phyloP scores from a whole-genome alignment of 2,113 vertebrate species.

The Taurulus bubalis region DNA sequence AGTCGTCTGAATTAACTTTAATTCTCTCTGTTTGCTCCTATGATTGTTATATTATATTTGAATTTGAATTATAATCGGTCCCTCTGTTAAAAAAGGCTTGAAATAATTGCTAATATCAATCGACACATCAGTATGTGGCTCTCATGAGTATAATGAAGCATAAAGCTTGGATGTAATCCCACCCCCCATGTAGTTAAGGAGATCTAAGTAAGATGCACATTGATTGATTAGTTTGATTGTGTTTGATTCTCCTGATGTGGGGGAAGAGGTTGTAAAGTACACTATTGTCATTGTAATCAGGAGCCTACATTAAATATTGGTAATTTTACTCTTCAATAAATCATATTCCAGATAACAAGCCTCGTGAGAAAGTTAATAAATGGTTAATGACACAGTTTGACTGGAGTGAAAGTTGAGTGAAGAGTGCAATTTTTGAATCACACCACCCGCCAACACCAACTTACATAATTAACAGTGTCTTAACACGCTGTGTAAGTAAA shows the following conservation, averaged over 20 bases:
- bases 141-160: neutral
- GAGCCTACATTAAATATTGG: neutral
- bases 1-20: neutral
- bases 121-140: neutral
- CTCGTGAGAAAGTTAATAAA: neutral
- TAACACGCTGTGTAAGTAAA: neutral
- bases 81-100: neutral
- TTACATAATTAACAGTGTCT: neutral
- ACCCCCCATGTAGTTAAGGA: neutral
- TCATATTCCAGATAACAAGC: neutral
- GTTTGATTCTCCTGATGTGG: neutral
- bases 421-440: neutral
- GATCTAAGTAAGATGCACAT: neutral
- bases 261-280: neutral
- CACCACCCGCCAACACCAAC: neutral
- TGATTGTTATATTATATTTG: neutral
- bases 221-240: neutral
- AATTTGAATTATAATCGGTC: neutral
- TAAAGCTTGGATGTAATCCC: neutral
- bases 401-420: neutral
- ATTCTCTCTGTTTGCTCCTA: neutral
- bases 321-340: neutral
- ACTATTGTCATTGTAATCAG: neutral
- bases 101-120: neutral
- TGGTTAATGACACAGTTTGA: neutral